phyloP scores from a whole-genome alignment of 1,140 invertebrate genomes.

The Bradysia coprophila region DNA sequence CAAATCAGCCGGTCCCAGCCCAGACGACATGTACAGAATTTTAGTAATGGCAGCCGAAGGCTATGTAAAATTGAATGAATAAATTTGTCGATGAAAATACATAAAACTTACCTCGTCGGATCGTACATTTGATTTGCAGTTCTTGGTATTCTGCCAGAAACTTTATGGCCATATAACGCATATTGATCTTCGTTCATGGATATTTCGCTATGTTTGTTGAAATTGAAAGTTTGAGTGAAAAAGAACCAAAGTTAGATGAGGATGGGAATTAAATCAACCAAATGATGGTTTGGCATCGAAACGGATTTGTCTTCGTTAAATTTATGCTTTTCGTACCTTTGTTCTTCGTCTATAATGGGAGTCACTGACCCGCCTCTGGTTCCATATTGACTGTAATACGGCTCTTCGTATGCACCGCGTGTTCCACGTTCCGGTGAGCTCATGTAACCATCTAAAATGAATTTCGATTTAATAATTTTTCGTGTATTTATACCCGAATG shows the following conservation, averaged over 20 bases:
- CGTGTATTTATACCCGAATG: too few relatives aligned
- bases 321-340: conserved; percentile 36
- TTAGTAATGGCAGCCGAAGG: conserved; percentile 31
- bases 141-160: conserved; percentile 28
- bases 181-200: conserved; percentile 59
- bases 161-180: conserved; percentile 56
- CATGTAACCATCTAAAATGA: conserved; percentile 69
- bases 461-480: too few relatives aligned
- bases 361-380: conserved; percentile 56
- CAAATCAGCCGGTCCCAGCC: conserved; percentile 15
- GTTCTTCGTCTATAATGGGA: conserved; percentile 79
- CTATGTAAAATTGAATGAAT: conserved; percentile 15
- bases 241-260: too few relatives aligned
- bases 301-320: too few relatives aligned
- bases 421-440: conserved; percentile 67
- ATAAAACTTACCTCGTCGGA: conserved; percentile 15
- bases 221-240: neutral
- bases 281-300: too few relatives aligned
- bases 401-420: conserved; percentile 56
- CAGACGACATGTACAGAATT: conserved; percentile 28
- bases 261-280: too few relatives aligned
- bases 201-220: conserved; percentile 36
- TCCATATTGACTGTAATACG: conserved; percentile 65
- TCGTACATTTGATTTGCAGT: conserved; percentile 21
- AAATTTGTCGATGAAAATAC: neutral